Percentiles rank a stretch among this genome's conserved stretches.
These are phyloP conservation scores for Yponomeuta malinellus DNA, from an alignment of 2,888 invertebrate species.

Conservation along the genomic window DNA sequence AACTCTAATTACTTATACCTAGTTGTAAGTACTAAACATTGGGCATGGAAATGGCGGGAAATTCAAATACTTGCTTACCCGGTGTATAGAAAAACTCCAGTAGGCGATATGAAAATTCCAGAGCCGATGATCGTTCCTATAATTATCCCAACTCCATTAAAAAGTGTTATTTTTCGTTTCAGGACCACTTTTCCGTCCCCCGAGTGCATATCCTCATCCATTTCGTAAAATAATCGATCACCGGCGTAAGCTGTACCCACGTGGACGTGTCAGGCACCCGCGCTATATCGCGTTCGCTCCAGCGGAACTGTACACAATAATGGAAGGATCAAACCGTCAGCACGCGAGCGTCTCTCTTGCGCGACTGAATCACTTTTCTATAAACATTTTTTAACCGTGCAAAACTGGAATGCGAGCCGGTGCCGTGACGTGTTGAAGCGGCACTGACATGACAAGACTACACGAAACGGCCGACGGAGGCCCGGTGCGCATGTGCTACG, in stretches of 20 bases:
- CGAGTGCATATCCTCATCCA: constrained; percentile 66
- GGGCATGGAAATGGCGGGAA: constrained; percentile 38
- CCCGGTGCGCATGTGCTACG: constrained; percentile 47
- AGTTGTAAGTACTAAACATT: constrained; percentile 16
- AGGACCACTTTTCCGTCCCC: constrained; percentile 78
- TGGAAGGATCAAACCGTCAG: constrained; percentile 25
- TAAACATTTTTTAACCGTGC: constrained; percentile 57
- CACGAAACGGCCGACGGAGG: constrained; percentile 31
- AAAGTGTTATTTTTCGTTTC: constrained; percentile 88
- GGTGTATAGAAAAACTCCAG: constrained; percentile 81
- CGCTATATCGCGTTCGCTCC: neutral
- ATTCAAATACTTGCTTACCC: constrained; percentile 61
- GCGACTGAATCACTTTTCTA: constrained; percentile 60
- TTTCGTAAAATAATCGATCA: constrained; percentile 43
- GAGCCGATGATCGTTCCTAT: constrained; percentile 93
- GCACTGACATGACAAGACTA: constrained; percentile 22
- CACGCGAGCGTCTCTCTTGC: constrained; percentile 43
- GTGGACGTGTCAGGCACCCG: constrained; percentile 33
- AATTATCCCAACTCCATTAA: constrained; percentile 91
- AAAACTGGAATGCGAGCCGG: constrained; percentile 49
- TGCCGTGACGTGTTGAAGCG: constrained; percentile 31
- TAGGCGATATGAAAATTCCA: constrained; percentile 95
- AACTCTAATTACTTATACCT: too few relatives aligned
- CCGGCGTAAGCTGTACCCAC: constrained; percentile 35
- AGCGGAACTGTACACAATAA: neutral